Base-by-base conservation (phyloP, 2,113 vertebrate species). In the Hippocampus barbouri region DNA sequence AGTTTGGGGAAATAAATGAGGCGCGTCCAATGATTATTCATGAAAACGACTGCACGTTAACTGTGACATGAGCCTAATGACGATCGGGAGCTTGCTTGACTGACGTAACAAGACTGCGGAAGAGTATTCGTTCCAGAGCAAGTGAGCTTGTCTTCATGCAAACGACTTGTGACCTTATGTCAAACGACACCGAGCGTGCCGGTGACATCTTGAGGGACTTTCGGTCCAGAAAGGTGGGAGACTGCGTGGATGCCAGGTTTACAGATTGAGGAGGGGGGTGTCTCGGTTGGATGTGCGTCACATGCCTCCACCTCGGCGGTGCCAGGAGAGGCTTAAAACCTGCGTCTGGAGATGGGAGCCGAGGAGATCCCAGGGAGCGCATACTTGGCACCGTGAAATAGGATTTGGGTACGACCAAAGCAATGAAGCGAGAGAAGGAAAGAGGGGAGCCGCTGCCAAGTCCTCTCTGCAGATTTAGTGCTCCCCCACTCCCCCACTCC, bases 311-410 rank as follows among this genome's bases (percentile, higher is more conserved):
- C 64, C 80, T 87, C 83, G 81, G 83, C 87, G 51, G 87, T 91
- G 90, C 90, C 90, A 91, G 69, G 83, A 90, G 89, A 89, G 86
- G 88, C 89, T 90, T 90, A 91, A 66, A 89, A 89, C 83, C 88
- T 91, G 88, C 84, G 87, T 91, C 89, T 91, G 88, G 88, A 90
- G 86, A 90, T 88, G 81, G 85, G 85, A 84, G 86, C 79, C 81
- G 87, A 79, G 85, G 87, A 91, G 90, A 90, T 91, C 88, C 86
- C 89, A 88, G 89, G 86, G 89, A 89, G 86, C 78, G 88, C 83
- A 86, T 85, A 88, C 87, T 88, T 90, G 90, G 90, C 89, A 87
- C 87, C 84, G 80, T 88, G 85, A 91, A 91, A 91, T 90, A 89
- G 89, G 89, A 91, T 91, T 91, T 90, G 72, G 85, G 85, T 76